A percentile compares a stretch with the other conserved stretches of the same genome.
phyloP scores from a whole-genome alignment of 2,888 invertebrate genomes.

The Neuroscelio doddi region DNA sequence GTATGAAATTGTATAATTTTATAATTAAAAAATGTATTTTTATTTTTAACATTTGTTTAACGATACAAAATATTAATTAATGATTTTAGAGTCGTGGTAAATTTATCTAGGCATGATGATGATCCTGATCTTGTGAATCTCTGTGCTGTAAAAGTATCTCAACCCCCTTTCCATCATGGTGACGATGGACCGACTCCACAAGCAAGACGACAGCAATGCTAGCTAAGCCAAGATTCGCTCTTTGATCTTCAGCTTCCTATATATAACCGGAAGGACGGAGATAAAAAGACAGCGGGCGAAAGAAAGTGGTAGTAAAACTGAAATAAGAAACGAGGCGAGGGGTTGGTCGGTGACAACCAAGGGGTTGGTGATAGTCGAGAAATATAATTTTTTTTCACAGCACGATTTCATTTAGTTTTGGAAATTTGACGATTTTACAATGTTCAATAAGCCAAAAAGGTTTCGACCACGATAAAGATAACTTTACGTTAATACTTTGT shows the following conservation, averaged over 20 bases:
- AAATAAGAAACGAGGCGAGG: slow-evolving; percentile 16
- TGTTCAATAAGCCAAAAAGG: too few relatives aligned
- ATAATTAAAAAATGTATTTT: too few relatives aligned
- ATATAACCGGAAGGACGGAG: slow-evolving; percentile 63
- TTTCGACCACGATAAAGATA: too few relatives aligned
- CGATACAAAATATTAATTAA: too few relatives aligned
- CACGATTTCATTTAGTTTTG: too few relatives aligned
- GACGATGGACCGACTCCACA: slow-evolving; percentile 60
- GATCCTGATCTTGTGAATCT: slow-evolving; percentile 13
- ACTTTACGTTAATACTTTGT: too few relatives aligned
- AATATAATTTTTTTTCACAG: slow-evolving; percentile 42
- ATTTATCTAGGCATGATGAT: not conserved
- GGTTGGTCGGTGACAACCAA: too few relatives aligned
- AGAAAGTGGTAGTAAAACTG: slow-evolving; percentile 14
- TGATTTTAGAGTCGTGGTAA: too few relatives aligned
- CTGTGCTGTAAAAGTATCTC: slow-evolving; percentile 19
- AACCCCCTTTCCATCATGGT: slow-evolving; percentile 43
- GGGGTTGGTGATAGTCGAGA: slow-evolving; percentile 42
- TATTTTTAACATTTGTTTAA: too few relatives aligned
- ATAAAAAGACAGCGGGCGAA: slow-evolving; percentile 33
- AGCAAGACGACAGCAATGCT: slow-evolving; percentile 61
- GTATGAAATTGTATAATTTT: too few relatives aligned
- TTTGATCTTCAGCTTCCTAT: slow-evolving; percentile 70
- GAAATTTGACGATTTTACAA: not conserved
- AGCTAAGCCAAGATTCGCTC: slow-evolving; percentile 66